Conservation (phyloP, 2,888 invertebrate genomes). For the Bruchidius siliquastri region DNA sequence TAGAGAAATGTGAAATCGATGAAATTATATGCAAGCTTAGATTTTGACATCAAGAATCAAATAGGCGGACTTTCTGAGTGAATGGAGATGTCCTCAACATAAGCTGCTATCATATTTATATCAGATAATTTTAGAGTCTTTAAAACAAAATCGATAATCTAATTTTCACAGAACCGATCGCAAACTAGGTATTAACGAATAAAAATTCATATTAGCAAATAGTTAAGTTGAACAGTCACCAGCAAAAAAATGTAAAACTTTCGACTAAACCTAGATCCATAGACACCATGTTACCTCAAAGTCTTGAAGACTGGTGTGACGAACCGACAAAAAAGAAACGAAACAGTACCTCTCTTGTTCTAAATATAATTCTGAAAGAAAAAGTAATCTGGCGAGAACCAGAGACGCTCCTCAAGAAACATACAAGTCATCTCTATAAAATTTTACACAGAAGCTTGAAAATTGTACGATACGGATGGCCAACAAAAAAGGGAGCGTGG, state of each 20-base stretch:
- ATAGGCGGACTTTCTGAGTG: no score
- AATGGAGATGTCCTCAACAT: no score
- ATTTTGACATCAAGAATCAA: no score
- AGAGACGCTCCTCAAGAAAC: not conserved
- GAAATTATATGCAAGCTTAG: no score
- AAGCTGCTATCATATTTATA: no score
- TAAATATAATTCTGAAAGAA: not conserved
- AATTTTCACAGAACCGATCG: not conserved
- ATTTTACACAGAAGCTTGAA: not conserved
- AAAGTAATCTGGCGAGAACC: not conserved
- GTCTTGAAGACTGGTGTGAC: not conserved
- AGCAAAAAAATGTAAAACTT: not conserved
- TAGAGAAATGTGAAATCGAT: no score
- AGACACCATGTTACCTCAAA: not conserved
- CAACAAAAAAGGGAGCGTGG: not conserved
- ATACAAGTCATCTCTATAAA: not conserved
- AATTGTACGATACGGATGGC: not conserved
- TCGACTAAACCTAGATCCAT: not conserved
- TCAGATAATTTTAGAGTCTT: no score
- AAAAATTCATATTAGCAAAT: not conserved
- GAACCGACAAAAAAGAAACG: not conserved
- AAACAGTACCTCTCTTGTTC: not conserved
- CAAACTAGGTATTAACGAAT: not conserved
- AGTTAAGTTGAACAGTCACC: not conserved
- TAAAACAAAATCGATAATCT: not conserved